Evolutionary conservation across 2,113 vertebrate species (phyloP), one percentile per base, ranked within the genome.

Genomic region (Cyanistes caeruleus): DNA sequence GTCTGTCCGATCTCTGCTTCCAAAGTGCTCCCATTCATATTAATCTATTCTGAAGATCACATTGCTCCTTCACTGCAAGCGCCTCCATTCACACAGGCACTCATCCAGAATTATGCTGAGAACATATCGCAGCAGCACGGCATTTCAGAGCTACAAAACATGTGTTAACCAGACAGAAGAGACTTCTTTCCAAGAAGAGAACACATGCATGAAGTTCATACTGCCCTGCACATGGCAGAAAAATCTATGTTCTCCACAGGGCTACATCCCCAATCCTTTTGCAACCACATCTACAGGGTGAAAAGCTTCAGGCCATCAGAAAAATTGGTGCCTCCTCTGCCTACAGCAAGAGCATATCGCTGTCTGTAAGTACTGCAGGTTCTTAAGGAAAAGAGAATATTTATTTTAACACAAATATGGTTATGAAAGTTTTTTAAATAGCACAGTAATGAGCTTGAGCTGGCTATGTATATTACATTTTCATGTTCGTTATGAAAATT

Each of bases 141-240:
- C 51, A 16, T 83, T 91, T 91, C 70, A 77, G 81, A 95, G 48
- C 72, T 77, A 67, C 84, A 80, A 94, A 77, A 18, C 68, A 8
- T 74, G 69, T 87, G 81, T 23, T 81, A 89, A 52, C 49, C 70
- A 91, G 79, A 48, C 37, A 95, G 81, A 86, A 39, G 7, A 39
- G 39, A 39, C 39, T 39, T 39, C 39, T 72, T 88, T 87, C 68
- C 68, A 73, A 83, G 84, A 43, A 51, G 68, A 43, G 76, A 91
- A 80, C 44, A 90, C 89, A 90, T 41, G 39, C 43, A 74, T 88
- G 78, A 93, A 90, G 59, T 92, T 79, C 83, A 35, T 85, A 67
- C 44, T 83, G 67, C 70, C 85, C 67, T 0, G 0, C 58, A 73
- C n/a, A 48, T 0, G 0, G 62, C 0, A 0, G 39, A 77, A 89